A percentile compares a stretch with the other conserved stretches of the same genome.
Conservation (phyloP, 2,888 invertebrate genomes). For the Hyalella azteca region DNA sequence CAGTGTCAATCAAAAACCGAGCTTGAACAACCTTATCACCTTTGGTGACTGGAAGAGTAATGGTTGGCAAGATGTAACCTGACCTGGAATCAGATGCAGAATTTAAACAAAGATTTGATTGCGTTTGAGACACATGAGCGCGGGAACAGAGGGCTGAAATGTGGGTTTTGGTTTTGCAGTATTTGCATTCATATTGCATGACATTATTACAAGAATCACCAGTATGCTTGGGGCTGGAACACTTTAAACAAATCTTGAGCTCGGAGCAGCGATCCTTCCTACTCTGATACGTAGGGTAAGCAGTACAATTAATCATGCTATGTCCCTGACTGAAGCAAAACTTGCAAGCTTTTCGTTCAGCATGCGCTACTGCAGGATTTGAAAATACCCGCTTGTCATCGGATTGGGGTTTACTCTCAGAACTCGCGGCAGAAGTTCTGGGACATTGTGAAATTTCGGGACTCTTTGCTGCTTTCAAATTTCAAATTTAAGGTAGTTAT, state of each 20-base stretch:
- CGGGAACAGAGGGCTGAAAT: too few relatives aligned
- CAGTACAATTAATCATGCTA: not conserved
- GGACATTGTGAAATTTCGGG: too few relatives aligned
- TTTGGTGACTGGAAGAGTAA: not conserved
- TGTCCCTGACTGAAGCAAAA: not conserved
- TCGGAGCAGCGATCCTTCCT: too few relatives aligned
- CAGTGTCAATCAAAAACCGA: not conserved
- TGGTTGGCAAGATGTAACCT: not conserved
- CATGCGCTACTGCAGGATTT: rapidly evolving
- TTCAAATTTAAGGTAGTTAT: too few relatives aligned
- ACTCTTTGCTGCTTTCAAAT: too few relatives aligned
- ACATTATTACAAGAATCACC: not conserved
- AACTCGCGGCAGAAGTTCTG: too few relatives aligned
- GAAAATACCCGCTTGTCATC: not conserved
- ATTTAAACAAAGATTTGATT: not conserved
- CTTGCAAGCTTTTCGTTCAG: not conserved
- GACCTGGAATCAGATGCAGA: not conserved
- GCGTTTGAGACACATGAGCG: too few relatives aligned
- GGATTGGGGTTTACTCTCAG: not conserved
- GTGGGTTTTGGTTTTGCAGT: not conserved
- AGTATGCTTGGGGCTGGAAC: not conserved
- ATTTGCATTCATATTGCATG: not conserved
- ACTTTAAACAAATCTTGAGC: not conserved
- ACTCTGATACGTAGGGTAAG: too few relatives aligned
- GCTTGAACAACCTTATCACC: not conserved